These are phyloP conservation scores for Laupala kohalensis DNA, from an alignment of 1,140 invertebrate genomes.

Conservation along the genomic window DNA sequence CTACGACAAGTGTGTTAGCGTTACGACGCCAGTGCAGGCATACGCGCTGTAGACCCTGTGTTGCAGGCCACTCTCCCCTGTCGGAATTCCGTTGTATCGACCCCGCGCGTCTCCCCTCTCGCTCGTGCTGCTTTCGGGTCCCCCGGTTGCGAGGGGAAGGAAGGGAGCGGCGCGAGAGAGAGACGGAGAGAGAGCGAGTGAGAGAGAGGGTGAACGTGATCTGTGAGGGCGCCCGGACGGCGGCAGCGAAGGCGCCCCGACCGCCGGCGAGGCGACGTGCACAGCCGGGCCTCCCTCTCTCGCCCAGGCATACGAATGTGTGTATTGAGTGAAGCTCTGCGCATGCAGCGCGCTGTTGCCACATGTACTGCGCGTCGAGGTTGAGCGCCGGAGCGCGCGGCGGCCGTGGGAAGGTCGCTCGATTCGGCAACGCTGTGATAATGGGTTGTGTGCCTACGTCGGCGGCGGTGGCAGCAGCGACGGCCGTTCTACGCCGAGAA, in stretches of 20 bases:
- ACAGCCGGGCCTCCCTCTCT: background rate
- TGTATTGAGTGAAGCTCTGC: background rate
- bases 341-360: background rate
- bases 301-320: background rate
- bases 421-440: background rate
- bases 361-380: background rate
- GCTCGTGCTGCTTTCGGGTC: too few species aligned
- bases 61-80: background rate
- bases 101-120: background rate
- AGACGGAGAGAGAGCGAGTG: background rate
- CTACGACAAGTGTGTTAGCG: background rate
- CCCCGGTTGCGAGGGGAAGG: background rate
- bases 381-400: too few species aligned
- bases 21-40: background rate
- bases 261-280: background rate
- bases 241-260: background rate
- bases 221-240: too few species aligned
- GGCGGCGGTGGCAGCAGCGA: too few species aligned
- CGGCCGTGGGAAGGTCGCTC: background rate
- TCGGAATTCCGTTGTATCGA: background rate
- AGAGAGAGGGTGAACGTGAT: background rate
- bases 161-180: background rate
- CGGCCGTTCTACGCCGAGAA: background rate
- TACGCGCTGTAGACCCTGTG: background rate
- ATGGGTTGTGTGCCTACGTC: too few species aligned